Conservation (phyloP, 2,113 vertebrate genomes). For the Phoenicopterus ruber region DNA sequence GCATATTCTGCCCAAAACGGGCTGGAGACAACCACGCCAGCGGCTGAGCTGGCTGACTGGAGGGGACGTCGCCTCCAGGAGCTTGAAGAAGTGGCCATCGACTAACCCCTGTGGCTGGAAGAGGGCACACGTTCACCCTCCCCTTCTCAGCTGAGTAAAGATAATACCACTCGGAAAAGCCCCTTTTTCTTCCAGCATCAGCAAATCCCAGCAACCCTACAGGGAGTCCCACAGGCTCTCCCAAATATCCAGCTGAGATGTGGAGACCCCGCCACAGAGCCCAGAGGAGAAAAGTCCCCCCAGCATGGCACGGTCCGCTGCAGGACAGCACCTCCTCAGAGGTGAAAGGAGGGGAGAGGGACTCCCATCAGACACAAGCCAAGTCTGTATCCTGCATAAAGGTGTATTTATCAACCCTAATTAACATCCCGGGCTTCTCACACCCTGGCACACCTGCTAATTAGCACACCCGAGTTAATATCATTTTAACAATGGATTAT, state of each 20-base stretch:
- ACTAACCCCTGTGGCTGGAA: background rate
- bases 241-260: rapidly evolving
- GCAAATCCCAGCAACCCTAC: background rate
- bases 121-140: background rate
- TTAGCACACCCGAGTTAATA: conserved; percentile 41
- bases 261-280: background rate
- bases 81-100: background rate
- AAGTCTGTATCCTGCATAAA: background rate
- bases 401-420: conserved; percentile 21
- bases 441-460: conserved; percentile 60
- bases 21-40: background rate
- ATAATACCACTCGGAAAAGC: background rate
- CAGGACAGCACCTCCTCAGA: background rate
- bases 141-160: background rate
- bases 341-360: background rate
- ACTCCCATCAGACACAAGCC: background rate
- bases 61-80: rapidly evolving
- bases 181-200: background rate
- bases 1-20: rapidly evolving
- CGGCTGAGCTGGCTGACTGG: background rate
- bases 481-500: conserved; percentile 29
- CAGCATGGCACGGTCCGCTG: rapidly evolving
- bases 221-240: background rate
- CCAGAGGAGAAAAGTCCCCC: background rate
- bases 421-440: conserved; percentile 28